phyloP scores from a whole-genome alignment of 2,113 vertebrate genomes.

The Sclerurus mexicanus region DNA sequence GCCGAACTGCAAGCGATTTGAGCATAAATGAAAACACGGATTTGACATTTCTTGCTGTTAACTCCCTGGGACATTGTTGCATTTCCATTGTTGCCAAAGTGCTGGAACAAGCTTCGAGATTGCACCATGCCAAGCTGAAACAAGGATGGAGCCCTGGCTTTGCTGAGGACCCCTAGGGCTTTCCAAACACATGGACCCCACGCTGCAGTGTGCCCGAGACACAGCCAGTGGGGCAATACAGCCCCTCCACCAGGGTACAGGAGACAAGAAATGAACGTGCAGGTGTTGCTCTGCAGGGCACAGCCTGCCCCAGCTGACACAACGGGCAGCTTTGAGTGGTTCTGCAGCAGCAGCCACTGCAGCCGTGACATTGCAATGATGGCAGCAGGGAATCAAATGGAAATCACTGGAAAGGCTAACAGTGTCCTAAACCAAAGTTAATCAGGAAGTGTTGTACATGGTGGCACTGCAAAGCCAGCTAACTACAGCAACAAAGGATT shows the following conservation, averaged over 20 bases:
- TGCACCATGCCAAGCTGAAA: background rate
- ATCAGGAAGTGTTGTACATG: accelerated
- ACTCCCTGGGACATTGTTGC: background rate
- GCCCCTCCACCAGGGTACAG: background rate
- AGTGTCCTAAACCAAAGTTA: background rate
- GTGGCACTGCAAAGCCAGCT: background rate
- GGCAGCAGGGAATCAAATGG: background rate
- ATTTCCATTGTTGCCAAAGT: background rate
- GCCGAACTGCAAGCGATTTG: background rate
- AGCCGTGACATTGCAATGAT: too few relatives aligned
- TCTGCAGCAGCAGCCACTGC: accelerated
- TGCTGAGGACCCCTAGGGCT: background rate
- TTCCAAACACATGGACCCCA: accelerated
- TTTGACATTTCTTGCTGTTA: background rate
- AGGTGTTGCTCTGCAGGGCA: background rate
- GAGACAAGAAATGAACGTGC: background rate
- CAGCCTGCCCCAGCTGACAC: background rate
- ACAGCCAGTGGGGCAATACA: accelerated
- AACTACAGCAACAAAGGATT: background rate
- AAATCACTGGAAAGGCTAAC: background rate
- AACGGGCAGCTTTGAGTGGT: background rate
- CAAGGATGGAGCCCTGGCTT: background rate
- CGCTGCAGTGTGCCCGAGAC: accelerated
- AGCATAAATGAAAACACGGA: background rate
- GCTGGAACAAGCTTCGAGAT: background rate